A percentile compares a stretch with the other conserved stretches of the same genome.
Evolutionary conservation across 1,140 invertebrate species (phyloP).

Genomic region (Papilio xuthus): DNA sequence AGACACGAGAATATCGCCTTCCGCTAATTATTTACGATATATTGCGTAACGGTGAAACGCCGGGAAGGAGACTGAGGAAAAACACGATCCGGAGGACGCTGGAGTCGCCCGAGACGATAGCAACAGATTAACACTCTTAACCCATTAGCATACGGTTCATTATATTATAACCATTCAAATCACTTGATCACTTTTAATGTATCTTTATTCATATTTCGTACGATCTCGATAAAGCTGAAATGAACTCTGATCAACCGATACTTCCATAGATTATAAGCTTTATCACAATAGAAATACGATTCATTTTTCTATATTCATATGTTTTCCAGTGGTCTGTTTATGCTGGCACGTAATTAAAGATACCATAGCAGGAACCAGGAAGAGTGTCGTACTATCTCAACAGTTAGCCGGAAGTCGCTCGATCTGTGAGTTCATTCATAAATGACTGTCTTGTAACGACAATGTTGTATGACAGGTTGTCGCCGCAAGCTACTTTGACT

Average conservation of each 20-base stretch:
- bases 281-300: conserved; percentile 47
- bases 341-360: conserved; percentile 76
- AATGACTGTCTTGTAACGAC: conserved; percentile 71
- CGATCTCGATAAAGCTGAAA: conserved; percentile 73
- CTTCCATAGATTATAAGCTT: conserved; percentile 51
- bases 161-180: conserved; percentile 44
- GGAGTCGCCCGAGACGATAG: conserved; percentile 48
- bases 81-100: conserved; percentile 75
- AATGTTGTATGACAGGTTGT: conserved; percentile 69
- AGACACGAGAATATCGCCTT: conserved; percentile 79
- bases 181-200: conserved; percentile 69
- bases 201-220: conserved; percentile 77
- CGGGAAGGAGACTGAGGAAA: conserved; percentile 77
- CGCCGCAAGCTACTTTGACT: conserved; percentile 52
- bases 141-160: conserved; percentile 50
- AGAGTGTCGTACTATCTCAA: conserved; percentile 81
- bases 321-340: conserved; percentile 61
- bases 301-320: conserved; percentile 35
- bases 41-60: conserved; percentile 81
- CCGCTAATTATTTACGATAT: conserved; percentile 82
- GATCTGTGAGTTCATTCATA: conserved; percentile 81
- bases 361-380: conserved; percentile 80
- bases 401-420: conserved; percentile 80
- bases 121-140: conserved; percentile 54
- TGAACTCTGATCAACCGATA: conserved; percentile 62